Conservation (phyloP, 2,113 vertebrate species). For the Fregetta grallaria region DNA sequence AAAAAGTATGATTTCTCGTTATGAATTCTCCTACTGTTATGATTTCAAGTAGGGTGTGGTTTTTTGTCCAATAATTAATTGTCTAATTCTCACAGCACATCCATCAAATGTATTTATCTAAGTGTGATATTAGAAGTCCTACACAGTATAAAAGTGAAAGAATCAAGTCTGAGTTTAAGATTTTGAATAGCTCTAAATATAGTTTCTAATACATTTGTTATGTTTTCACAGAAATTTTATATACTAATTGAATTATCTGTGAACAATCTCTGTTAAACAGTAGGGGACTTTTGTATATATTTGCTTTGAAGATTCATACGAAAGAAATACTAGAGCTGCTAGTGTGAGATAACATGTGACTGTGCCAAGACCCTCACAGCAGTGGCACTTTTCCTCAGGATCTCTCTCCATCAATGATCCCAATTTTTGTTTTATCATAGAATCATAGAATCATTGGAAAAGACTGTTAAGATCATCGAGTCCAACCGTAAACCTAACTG, state of each 20-base stretch:
- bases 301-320: not conserved
- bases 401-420: not conserved
- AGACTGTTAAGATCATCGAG: not conserved
- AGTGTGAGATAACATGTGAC: not conserved
- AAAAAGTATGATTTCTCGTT: not conserved
- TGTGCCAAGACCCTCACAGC: not conserved
- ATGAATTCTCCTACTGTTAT: not conserved
- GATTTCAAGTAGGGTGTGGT: not conserved
- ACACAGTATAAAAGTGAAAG: not conserved
- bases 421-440: not conserved
- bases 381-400: not conserved
- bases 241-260: not conserved
- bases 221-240: not conserved
- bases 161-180: not conserved
- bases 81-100: not conserved
- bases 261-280: not conserved
- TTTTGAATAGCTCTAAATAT: not conserved
- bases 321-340: not conserved
- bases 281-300: fast-evolving
- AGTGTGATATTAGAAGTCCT: not conserved
- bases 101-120: not conserved
- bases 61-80: not conserved
- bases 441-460: not conserved
- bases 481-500: not conserved
- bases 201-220: not conserved